Evolutionary conservation across 1,140 invertebrate genomes (phyloP).

Genomic region (Papilio polyxenes): DNA sequence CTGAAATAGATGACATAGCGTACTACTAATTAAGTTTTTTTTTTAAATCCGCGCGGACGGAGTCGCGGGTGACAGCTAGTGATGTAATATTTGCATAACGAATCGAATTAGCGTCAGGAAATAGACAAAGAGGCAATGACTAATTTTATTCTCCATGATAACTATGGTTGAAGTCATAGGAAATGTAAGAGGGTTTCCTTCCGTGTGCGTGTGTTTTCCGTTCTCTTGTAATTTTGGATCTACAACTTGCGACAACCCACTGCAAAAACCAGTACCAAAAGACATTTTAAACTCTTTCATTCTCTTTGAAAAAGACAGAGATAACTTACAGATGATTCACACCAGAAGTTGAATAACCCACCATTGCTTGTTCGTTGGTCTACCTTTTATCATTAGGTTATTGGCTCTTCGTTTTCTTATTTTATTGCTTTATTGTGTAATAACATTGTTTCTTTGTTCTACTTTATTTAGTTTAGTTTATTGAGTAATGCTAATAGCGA

Average conservation of each 20-base stretch:
- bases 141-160: conserved; percentile 10
- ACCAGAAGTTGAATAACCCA: background rate
- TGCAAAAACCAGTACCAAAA: too few species aligned
- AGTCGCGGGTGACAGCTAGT: too few species aligned
- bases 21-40: too few species aligned
- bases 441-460: conserved; percentile 20
- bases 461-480: conserved; percentile 15
- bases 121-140: conserved; percentile 3
- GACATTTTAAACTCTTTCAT: background rate
- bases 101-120: conserved; percentile 8
- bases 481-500: conserved; percentile 21
- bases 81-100: background rate
- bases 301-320: background rate
- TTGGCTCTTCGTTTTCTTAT: background rate
- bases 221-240: conserved; percentile 3
- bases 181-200: background rate
- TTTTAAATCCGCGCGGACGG: too few species aligned
- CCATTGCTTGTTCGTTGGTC: background rate
- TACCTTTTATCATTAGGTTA: background rate
- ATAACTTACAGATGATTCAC: background rate
- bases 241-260: background rate
- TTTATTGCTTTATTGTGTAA: conserved; percentile 13
- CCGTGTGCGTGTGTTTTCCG: conserved; percentile 24
- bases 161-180: conserved; percentile 19
- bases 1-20: too few species aligned